phyloP scores from a whole-genome alignment of 2,113 vertebrate genomes.

The Aix galericulata region DNA sequence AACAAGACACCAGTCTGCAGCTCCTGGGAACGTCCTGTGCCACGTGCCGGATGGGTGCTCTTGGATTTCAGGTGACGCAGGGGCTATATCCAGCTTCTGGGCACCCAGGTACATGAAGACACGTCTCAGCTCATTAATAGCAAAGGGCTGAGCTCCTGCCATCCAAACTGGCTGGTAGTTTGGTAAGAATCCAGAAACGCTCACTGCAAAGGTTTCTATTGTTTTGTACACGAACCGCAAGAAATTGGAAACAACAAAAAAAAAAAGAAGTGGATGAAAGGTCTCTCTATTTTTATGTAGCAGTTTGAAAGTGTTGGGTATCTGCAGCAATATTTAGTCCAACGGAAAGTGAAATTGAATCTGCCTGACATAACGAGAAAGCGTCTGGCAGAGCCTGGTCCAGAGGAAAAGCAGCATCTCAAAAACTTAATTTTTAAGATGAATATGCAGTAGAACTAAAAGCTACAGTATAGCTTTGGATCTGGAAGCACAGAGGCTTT shows the following conservation, averaged over 20 bases:
- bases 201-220: background rate
- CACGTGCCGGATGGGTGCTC: background rate
- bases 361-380: conserved; percentile 36
- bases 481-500: background rate
- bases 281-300: conserved; percentile 46
- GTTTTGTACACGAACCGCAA: background rate
- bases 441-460: background rate
- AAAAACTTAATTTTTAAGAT: background rate
- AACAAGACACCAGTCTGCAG: background rate
- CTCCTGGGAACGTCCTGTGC: background rate
- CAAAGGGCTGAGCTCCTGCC: background rate
- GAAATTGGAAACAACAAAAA: no score
- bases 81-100: background rate
- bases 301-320: conserved; percentile 17
- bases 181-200: background rate
- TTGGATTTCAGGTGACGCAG: conserved; percentile 33
- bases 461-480: background rate
- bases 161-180: background rate
- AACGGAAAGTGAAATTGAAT: conserved; percentile 47
- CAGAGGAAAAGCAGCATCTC: background rate
- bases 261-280: background rate
- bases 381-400: background rate
- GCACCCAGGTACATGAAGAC: background rate
- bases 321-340: conserved; percentile 13
- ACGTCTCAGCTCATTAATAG: background rate